phyloP scores from a whole-genome alignment of 2,888 invertebrate genomes.

The Heteromurus nitidus region DNA sequence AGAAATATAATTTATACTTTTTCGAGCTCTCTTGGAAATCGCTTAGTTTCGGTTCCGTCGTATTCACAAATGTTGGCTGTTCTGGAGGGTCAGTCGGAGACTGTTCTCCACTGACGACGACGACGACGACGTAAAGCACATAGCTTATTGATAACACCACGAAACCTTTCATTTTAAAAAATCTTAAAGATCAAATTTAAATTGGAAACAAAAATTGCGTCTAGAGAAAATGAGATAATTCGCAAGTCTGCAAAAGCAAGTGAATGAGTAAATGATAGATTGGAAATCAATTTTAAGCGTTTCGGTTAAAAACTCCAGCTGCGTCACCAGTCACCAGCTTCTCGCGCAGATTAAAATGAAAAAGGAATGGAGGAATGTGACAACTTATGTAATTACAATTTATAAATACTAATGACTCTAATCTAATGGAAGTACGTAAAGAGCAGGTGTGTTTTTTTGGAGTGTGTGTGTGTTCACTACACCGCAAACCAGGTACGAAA shows the following conservation, averaged over 20 bases:
- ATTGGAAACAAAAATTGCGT: background rate
- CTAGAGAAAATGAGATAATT: too few relatives aligned
- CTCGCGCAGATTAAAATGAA: background rate
- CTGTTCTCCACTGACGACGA: background rate
- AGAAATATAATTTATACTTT: slow-evolving; percentile 21
- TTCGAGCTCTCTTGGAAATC: slow-evolving; percentile 49
- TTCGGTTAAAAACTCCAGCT: background rate
- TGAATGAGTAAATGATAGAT: too few relatives aligned
- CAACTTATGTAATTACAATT: background rate
- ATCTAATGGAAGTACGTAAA: background rate
- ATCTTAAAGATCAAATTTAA: background rate
- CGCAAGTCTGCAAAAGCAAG: too few relatives aligned
- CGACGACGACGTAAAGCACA: background rate
- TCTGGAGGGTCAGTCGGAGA: background rate
- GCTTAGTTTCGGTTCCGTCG: slow-evolving; percentile 48
- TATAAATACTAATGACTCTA: slow-evolving; percentile 5
- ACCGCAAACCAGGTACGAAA: background rate
- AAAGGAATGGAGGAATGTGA: background rate
- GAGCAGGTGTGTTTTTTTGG: slow-evolving; percentile 14
- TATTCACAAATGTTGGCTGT: slow-evolving; percentile 3
- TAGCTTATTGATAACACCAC: background rate
- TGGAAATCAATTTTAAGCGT: too few relatives aligned
- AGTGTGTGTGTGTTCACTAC: background rate
- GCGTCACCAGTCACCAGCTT: background rate
- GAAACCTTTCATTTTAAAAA: background rate